Evolutionary conservation across 1,140 invertebrate species (phyloP), one percentile per base, ranked within the genome.

Genomic region (Lasioglossum albipes): DNA sequence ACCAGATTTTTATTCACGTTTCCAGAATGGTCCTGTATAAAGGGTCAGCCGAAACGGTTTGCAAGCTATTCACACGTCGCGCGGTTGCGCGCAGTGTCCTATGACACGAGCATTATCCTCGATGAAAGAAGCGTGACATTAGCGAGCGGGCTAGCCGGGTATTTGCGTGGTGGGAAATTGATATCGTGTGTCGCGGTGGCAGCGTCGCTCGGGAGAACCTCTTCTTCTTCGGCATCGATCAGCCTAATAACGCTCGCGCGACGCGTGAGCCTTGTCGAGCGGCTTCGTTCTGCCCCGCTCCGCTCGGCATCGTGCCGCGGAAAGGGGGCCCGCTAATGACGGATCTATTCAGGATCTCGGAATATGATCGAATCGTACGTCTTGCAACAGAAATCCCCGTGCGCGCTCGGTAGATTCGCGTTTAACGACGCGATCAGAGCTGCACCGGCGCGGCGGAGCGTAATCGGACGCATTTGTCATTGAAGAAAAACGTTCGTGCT

Each of bases 391-490:
- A 66, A 74, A 77, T 82, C 65, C 20, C 7, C 59, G 36, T 5
- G 36, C 52, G 65, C 18, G 62, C 57, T 31, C 49, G 13, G 5
- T 41, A 7, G 57, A 73, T 61, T 65, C 45, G 65, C 69, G 77
- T 81, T 85, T 89, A 89, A 49, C 45, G 45, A 49, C 67, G 82
- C 85, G 88, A 88, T 89, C 88, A 86, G 72, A 64, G 77, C 85
- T 87, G 84, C 83, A 81, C 83, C 69, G 62, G 52, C 16, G 49
- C 76, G 84, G 57, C 57, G 57, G 18, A n/a, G 57, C 18, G 57
- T 85, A 89, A 90, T 91, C 85, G 84, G 76, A 62, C 78, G 75
- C 86, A 88, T 90, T 90, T 89, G 87, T 90, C 89, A 90, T 82
- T 78, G 42, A 84, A 81, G 85, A 90, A 88, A 89, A 90, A 89